Evolutionary conservation across 2,888 invertebrate species (phyloP), one percentile per base, ranked within the genome.

Genomic region (Amitus sp.): DNA sequence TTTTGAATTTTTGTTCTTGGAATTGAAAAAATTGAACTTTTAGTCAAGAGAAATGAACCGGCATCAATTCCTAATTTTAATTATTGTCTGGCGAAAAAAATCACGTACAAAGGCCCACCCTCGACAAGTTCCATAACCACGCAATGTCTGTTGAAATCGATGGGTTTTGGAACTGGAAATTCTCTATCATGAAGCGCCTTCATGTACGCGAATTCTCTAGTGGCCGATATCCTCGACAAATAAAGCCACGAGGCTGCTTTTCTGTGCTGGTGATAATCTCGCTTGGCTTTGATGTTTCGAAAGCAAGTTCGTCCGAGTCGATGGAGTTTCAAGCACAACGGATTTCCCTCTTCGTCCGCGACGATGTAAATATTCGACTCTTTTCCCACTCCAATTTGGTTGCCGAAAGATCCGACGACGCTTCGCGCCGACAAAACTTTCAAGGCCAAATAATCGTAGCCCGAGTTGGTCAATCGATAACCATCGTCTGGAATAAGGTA

Each of bases 301-400:
- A 99, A 99, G 70, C 98, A 99, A 0, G 94, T 96, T 61, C 98
- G 87, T 0, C 99, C 99, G 40, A 99, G 84, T 77, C 95, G 87
- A 82, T 97, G 97, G 15, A 98, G 83, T 81, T 99, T 99, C 53
- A 99, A 86, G 74, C 96, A 97, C 20, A 95, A 83, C 20, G 93
- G 89, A 60, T 89, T 88, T 0, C 88, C 90, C 40, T 94, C 91
- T 66, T 90, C 88, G 84, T 95, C 89, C 1, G 89, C 91, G 0
- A 95, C 96, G 39, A 92, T 89, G 77, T 96, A 98, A 68, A 98
- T 94, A 78, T 98, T 97, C 0, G 98, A 98, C 82, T 99, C 99
- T 82, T 99, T 99, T 39, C 99, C 99, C 28, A 98, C 94, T 30
- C 99, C 99, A 73, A 99, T 98, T 85, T 99, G 98, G 82, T 96